A percentile compares a stretch with the other conserved stretches of the same genome.
Conservation (phyloP, 2,113 vertebrate species). For the Sander vitreus region DNA sequence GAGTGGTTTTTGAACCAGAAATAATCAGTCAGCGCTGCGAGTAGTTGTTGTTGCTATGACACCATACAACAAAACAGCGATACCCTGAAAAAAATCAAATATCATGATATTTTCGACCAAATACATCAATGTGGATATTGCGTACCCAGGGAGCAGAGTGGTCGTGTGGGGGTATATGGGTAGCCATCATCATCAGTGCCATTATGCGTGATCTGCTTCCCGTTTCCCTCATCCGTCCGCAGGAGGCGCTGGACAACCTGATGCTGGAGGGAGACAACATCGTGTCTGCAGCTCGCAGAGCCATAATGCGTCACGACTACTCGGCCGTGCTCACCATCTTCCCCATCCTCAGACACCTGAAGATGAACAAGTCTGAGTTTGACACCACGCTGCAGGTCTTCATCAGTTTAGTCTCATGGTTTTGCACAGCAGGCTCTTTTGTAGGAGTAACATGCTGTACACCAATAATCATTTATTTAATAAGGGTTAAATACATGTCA, state of each 20-base stretch:
- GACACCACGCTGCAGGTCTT: constrained; percentile 94
- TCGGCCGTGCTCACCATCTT: constrained; percentile 96
- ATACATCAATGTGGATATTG: no score
- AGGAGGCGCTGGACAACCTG: constrained; percentile 96
- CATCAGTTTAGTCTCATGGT: background rate
- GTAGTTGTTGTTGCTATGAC: no score
- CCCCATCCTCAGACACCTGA: constrained; percentile 95
- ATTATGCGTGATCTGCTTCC: background rate
- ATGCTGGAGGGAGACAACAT: constrained; percentile 98
- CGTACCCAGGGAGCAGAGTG: no score
- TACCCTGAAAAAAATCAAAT: no score
- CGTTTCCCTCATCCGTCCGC: constrained; percentile 8
- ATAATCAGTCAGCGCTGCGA: no score
- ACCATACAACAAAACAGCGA: no score
- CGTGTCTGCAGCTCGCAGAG: constrained; percentile 91
- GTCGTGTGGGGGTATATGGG: no score
- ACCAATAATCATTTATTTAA: no score
- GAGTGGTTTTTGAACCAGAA: no score
- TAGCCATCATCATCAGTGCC: background rate
- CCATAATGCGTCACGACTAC: constrained; percentile 95
- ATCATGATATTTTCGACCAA: no score
- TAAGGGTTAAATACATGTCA: background rate
- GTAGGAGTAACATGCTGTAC: background rate
- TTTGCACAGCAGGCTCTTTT: background rate
- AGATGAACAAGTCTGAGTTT: constrained; percentile 95